These are phyloP conservation scores for Eupristina koningsbergeri DNA, from an alignment of 1,140 invertebrate genomes.

Conservation along the genomic window DNA sequence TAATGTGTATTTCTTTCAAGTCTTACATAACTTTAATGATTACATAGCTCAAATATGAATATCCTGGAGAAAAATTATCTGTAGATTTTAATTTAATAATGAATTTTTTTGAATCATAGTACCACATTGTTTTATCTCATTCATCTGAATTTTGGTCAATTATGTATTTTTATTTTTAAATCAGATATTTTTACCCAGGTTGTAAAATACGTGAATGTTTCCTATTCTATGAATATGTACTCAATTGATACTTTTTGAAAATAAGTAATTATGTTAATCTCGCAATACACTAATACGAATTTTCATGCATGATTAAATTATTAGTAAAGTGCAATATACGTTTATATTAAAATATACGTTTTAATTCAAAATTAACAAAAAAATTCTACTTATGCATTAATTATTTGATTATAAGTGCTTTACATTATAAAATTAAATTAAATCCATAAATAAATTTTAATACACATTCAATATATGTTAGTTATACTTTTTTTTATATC, in stretches of 20 bases:
- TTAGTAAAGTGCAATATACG: background rate
- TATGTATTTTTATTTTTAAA: background rate
- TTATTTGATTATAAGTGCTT: background rate
- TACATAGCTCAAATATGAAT: conserved; percentile 1
- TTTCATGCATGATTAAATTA: conserved; percentile 33
- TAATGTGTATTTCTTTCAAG: conserved; percentile 18
- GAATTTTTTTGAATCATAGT: background rate
- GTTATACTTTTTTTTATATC: background rate
- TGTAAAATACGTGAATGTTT: background rate
- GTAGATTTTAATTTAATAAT: background rate
- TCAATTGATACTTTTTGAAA: conserved; percentile 23
- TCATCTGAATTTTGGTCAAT: background rate
- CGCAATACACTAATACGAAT: conserved; percentile 3
- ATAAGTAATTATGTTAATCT: conserved; percentile 11
- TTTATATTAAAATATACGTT: too few species aligned
- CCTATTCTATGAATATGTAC: background rate
- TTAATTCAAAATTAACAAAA: background rate
- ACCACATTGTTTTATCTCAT: background rate
- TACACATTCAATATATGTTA: background rate
- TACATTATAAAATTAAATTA: background rate
- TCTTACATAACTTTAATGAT: conserved; percentile 24
- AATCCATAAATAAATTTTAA: background rate
- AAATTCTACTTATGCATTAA: conserved; percentile 16
- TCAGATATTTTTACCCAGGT: background rate
- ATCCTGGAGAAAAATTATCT: conserved; percentile 32